Conservation (phyloP, 37 sponge, comb jelly and placozoan genomes). For the Dysidea cf. avara region DNA sequence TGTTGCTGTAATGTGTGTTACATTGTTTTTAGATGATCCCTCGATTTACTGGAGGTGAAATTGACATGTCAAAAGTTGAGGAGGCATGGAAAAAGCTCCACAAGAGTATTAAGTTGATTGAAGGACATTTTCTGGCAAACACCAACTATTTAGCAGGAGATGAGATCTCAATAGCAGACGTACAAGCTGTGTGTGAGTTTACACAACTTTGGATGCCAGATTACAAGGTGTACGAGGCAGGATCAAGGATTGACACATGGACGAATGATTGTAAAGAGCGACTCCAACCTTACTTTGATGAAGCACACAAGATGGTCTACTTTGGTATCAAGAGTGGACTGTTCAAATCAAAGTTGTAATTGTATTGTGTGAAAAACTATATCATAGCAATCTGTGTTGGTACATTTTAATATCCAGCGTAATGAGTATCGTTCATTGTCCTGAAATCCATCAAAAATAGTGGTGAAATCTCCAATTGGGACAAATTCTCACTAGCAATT, state of each 20-base stretch:
- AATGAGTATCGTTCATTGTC: no score
- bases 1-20: neutral
- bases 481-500: no score
- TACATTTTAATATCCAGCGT: no score
- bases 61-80: constrained; percentile 13
- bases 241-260: constrained; percentile 57
- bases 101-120: constrained; percentile 40
- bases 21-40: constrained; percentile 33
- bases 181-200: constrained; percentile 78
- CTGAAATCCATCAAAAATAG: no score
- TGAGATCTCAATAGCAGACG: constrained; percentile 77
- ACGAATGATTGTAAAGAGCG: constrained; percentile 42
- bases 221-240: constrained; percentile 15
- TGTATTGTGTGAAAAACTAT: neutral
- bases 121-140: constrained; percentile 58
- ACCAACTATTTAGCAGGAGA: constrained; percentile 66
- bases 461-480: no score
- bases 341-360: constrained; percentile 26
- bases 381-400: no score
- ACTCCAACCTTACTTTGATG: constrained; percentile 73
- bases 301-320: constrained; percentile 64
- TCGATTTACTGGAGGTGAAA: constrained; percentile 29
- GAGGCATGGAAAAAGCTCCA: constrained; percentile 9
- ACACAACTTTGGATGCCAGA: constrained; percentile 65
- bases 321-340: constrained; percentile 38